Evolutionary conservation across 2,797 vertebrate species (phyloP), one percentile per base, ranked within the genome.

Genomic region (Siniperca scherzeri): DNA sequence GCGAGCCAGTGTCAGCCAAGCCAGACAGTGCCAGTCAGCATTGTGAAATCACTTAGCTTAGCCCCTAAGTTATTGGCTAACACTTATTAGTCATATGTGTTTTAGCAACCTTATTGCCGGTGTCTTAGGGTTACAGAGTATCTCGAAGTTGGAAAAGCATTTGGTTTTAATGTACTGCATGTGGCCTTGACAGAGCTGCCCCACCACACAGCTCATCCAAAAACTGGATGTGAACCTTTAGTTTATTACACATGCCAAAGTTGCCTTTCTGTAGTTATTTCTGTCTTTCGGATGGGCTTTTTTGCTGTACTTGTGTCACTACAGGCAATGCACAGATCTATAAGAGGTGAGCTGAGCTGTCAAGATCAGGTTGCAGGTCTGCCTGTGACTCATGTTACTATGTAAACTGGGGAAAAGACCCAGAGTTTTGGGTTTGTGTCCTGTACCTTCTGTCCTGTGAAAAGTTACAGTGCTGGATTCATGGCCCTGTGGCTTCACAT

Each of bases 21-120:
- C 33, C 40, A 78, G 67, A 56, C 69, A 50, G 14, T 57, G 40
- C 50, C 76, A 81, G 76, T 12, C 78, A 61, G 68, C 64, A 61
- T 90, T 91, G 82, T 78, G 88, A 91, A 92, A 92, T 82, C 74
- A 25, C 46, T 60, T 55, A 25, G 78, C 40, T 76, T 64, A 74
- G 61, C 68, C 57, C 9, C 8, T 17, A 80, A 80, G 44, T 84
- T 80, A 27, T 77, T 56, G 16, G 65, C 55, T 55, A 81, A 90
- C 66, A 59, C n/a, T 33, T 67, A 46, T 53, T 68, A 60, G 56
- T 69, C 55, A 11, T 70, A 13, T 80, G 40, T 55, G 36, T 33
- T 25, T 53, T 59, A 65, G 44, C 69, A 44, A 25, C 7, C 8
- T 44, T 22, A 17, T 65, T 66, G 21, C 3, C 33, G 1, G 10